Base-by-base conservation (phyloP, 2,797 vertebrate genomes). In the Coregonus sp. region DNA sequence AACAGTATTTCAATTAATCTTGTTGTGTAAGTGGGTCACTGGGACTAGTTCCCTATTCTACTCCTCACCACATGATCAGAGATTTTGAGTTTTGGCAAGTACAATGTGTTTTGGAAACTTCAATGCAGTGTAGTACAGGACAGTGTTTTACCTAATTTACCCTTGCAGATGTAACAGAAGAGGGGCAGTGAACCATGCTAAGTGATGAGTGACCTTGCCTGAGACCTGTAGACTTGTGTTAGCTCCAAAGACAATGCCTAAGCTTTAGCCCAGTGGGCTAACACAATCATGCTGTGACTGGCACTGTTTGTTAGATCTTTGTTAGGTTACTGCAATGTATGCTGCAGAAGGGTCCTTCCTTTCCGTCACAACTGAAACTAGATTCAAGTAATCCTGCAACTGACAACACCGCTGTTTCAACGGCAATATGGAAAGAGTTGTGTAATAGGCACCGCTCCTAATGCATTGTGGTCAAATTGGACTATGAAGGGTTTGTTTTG, bases 371-470 rank as follows among this genome's bases (percentile, higher is more conserved):
- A 80, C 35, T 74, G 15, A 80, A 29, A 74, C 76, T 77, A 79
- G 35, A 31, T 51, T n/a, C 37, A 4, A 40, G n/a, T 61, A 66
- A 29, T 74, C 66, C 4, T 70, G 35, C 11, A 51, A 68, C 2
- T 47, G 2, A 33, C 31, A 33, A 33, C 31, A 33, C 31, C 31
- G 54, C 54, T 56, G 70, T 84, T 47, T 81, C 67, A 35, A 54
- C 69, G 50, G 84, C 70, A 18, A 40, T 84, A 86, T 88, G 90
- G 89, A 92, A 89, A 87, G 75, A 87, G 75, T 81, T 89, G 77
- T 74, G 16, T 81, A 81, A 78, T 79, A 68, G 68, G 75, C 85
- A 82, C 81, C 76, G 86, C 82, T 77, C 86, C 70, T 74, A 11
- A 63, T 65, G 59, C 72, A 12, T n/a, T 81, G 77, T 78, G 73